Percentiles rank a stretch among this genome's conserved stretches.
These are phyloP conservation scores for Symphodus melops DNA, from an alignment of 2,113 vertebrate genomes.

Conservation along the genomic window DNA sequence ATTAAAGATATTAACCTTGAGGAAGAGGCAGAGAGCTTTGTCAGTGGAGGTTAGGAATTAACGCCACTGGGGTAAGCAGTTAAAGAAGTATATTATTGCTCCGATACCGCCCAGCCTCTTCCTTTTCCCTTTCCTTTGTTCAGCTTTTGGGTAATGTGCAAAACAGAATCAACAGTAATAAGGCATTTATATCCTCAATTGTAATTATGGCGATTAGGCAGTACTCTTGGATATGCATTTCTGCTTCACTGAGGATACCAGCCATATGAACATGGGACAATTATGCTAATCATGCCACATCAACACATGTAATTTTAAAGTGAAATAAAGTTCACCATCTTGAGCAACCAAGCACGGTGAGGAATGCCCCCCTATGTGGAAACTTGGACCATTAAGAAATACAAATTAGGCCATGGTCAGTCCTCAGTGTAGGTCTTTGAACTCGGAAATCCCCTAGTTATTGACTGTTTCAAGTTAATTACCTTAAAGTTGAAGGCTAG, in stretches of 20 bases:
- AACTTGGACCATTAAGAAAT: constrained; percentile 60
- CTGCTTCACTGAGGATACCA: constrained; percentile 69
- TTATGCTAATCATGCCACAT: constrained; percentile 79
- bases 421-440: constrained; percentile 65
- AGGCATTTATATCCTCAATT: constrained; percentile 78
- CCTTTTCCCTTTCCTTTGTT: constrained; percentile 48
- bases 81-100: constrained; percentile 46
- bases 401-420: constrained; percentile 47
- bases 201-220: constrained; percentile 79
- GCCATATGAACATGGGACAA: constrained; percentile 78
- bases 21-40: constrained; percentile 68
- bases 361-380: constrained; percentile 48
- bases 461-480: constrained; percentile 70
- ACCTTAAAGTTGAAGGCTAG: constrained; percentile 51
- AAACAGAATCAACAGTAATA: constrained; percentile 77
- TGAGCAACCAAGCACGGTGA: constrained; percentile 46
- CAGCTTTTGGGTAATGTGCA: constrained; percentile 44
- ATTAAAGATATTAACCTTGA: constrained; percentile 80
- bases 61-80: constrained; percentile 57
- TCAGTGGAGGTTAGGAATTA: constrained; percentile 78
- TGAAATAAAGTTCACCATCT: constrained; percentile 79
- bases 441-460: constrained; percentile 56
- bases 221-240: constrained; percentile 75
- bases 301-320: constrained; percentile 66
- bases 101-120: constrained; percentile 25